Evolutionary conservation across 2,888 invertebrate genomes (phyloP), one percentile per base, ranked within the genome.

Genomic region (Acrocyrtus sp.): DNA sequence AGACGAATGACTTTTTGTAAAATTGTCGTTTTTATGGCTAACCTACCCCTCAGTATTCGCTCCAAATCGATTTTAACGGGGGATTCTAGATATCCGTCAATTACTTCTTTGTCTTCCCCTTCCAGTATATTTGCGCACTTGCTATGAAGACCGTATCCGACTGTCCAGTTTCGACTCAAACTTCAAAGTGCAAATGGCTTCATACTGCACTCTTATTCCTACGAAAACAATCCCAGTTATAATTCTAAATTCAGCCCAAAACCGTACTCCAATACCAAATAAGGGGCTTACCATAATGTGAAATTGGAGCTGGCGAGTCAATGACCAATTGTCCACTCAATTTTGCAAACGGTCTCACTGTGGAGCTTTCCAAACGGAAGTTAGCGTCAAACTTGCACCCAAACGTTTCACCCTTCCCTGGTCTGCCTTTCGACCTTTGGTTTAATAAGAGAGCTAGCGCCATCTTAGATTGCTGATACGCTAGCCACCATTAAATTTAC

Each of bases 201-300:
- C 69, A 24, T 61, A 62, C 19, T 69, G 69, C 10, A 69, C 54
- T n/a, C 69, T 21, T 10, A 69, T 69, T 3, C 69, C 69, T 69
- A 22, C 19, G 15, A n/a, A 19, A n/a, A n/a, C n/a, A n/a, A n/a
- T n/a, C n/a, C n/a, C n/a, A n/a, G n/a, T 50, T 22, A 26, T 26
- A 24, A n/a, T 26, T 45, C 26, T 8, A 58, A 24, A 17, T 17
- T 39, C 21, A 29, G 19, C 26, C 19, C 50, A 47, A n/a, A 21
- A n/a, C n/a, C n/a, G n/a, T n/a, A n/a, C n/a, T n/a, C n/a, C n/a
- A n/a, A n/a, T n/a, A n/a, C n/a, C n/a, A n/a, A n/a, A n/a, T n/a
- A n/a, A n/a, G n/a, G n/a, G n/a, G 21, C 34, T 29, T 51, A 69
- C 69, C 69, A 43, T 69, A 69, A 62, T 69, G 69, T 12, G 27